A percentile compares a stretch with the other conserved stretches of the same genome.
Evolutionary conservation across 2,797 vertebrate genomes (phyloP).

Genomic region (Rhinatrema bivittatum): DNA sequence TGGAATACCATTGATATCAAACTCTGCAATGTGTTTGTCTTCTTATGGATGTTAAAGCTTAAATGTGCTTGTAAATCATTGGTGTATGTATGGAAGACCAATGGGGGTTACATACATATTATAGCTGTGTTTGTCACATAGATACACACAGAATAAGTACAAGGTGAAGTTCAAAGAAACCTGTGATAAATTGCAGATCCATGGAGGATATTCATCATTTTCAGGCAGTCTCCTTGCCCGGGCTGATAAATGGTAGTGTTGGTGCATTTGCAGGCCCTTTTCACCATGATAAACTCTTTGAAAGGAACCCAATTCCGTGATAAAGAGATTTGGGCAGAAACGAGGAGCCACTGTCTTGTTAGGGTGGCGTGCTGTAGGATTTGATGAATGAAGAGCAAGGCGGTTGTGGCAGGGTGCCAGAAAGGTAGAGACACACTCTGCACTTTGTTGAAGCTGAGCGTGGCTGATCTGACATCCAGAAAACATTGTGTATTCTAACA

Average conservation of each 20-base stretch:
- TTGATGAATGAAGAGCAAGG: conserved; percentile 74
- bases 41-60: not conserved
- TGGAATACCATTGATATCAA: too few relatives aligned
- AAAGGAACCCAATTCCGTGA: conserved; percentile 47
- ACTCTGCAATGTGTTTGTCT: too few relatives aligned
- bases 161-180: conserved; percentile 31
- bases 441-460: conserved; percentile 14
- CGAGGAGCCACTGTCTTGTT: conserved; percentile 49
- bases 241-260: conserved; percentile 41
- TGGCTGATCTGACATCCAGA: conserved; percentile 22
- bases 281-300: conserved; percentile 47
- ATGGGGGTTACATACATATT: not conserved
- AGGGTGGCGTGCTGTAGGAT: conserved; percentile 35
- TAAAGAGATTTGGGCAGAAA: conserved; percentile 62
- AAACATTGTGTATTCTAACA: conserved; percentile 14
- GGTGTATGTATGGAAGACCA: not conserved
- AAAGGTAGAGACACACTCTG: conserved; percentile 43
- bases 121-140: conserved; percentile 12
- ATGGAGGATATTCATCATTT: conserved; percentile 33
- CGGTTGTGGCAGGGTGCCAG: conserved; percentile 56
- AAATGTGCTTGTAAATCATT: conserved; percentile 1
- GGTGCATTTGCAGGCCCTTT: conserved; percentile 38
- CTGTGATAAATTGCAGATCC: conserved; percentile 21
- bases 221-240: conserved; percentile 12
- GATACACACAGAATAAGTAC: conserved; percentile 9